These are phyloP conservation scores for Alcedo atthis DNA, from an alignment of 2,797 vertebrate genomes.

Conservation along the genomic window DNA sequence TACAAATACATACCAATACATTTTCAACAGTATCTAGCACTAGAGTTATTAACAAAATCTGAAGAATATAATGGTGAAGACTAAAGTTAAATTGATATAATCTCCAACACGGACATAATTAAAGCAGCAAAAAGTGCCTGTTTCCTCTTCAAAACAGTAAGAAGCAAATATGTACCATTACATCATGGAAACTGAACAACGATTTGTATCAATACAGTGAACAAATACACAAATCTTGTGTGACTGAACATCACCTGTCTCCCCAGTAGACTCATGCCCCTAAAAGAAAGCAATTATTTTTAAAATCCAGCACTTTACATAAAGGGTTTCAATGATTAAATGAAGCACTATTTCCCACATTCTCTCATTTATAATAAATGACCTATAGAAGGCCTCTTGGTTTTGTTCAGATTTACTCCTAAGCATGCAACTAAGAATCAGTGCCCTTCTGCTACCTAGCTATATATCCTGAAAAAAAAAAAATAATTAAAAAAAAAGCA, in stretches of 20 bases:
- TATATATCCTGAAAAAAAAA: not conserved
- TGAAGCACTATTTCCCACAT: not conserved
- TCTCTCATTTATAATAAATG: not conserved
- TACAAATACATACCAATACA: not conserved
- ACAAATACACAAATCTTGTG: not conserved
- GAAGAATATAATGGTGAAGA: not conserved
- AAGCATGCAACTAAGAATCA: not conserved
- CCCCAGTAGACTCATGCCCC: not conserved
- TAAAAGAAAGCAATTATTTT: not conserved
- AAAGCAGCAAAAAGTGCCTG: not conserved
- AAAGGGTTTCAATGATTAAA: not conserved
- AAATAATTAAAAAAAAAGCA: not conserved
- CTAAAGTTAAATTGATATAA: not conserved
- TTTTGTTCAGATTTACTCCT: not conserved
- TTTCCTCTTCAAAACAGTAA: not conserved
- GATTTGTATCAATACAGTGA: not conserved
- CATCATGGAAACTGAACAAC: not conserved
- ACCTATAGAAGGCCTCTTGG: not conserved
- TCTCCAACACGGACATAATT: not conserved
- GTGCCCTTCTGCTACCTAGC: not conserved
- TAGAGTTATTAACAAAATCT: not conserved
- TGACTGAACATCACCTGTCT: not conserved
- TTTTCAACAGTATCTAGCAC: not conserved
- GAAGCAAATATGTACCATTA: not conserved
- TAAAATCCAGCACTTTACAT: not conserved